Evolutionary conservation across 2,797 vertebrate genomes (phyloP).

Genomic region (Todus mexicanus): DNA sequence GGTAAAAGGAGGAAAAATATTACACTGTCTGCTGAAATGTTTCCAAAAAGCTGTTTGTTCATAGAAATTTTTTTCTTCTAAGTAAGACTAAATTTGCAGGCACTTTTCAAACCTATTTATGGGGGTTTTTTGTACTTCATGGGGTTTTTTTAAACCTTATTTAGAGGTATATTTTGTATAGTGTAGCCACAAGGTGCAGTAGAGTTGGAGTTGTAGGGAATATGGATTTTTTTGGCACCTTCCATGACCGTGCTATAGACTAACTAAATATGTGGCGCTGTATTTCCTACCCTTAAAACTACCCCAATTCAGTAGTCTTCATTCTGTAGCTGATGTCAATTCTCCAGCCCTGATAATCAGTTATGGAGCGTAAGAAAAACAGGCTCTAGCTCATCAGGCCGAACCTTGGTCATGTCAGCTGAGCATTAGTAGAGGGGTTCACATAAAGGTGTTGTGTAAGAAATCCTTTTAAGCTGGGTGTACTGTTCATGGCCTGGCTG

Average conservation of each 20-base stretch:
- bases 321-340: neutral
- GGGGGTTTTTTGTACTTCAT: too few species aligned
- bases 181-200: neutral
- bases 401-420: neutral
- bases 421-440: neutral
- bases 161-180: neutral
- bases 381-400: neutral
- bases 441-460: neutral
- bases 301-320: neutral
- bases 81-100: neutral
- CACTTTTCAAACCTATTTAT: neutral
- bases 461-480: neutral
- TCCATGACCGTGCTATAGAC: fast-evolving
- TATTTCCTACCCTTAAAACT: neutral
- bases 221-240: neutral
- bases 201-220: neutral
- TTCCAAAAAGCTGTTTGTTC: neutral
- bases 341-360: neutral
- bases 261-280: too few species aligned
- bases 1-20: neutral
- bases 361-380: neutral
- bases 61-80: too few species aligned
- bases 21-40: neutral
- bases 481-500: neutral
- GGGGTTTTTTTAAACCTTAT: fast-evolving